These are phyloP conservation scores for Drosophila seguyi DNA, from an alignment of 1,140 invertebrate genomes.

Conservation along the genomic window DNA sequence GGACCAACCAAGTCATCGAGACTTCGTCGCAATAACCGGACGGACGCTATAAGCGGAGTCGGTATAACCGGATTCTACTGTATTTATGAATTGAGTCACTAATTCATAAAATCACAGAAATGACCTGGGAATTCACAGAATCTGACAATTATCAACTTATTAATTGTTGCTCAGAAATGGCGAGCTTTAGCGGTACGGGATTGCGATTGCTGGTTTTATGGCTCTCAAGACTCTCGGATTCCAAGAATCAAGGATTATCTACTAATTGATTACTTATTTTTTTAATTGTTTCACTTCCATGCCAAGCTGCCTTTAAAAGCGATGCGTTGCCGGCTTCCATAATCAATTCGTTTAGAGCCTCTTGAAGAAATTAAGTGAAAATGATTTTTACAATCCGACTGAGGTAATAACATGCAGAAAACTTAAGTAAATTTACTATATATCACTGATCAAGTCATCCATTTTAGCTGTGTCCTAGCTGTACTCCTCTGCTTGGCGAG, in stretches of 20 bases:
- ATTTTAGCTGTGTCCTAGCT: conserved; percentile 5
- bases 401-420: not conserved
- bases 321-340: not conserved
- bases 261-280: not conserved
- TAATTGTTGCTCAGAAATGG: not conserved
- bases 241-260: conserved; percentile 1
- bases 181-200: not conserved
- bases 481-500: not conserved
- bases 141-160: not conserved
- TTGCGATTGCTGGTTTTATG: not conserved
- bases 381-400: not conserved
- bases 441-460: not conserved
- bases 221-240: not conserved
- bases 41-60: no score
- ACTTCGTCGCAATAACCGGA: no score
- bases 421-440: not conserved
- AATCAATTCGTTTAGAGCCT: not conserved
- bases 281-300: not conserved
- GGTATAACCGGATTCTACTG: no score
- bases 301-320: conserved; percentile 3
- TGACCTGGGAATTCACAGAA: not conserved
- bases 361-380: not conserved
- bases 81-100: not conserved
- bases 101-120: not conserved
- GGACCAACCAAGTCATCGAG: no score